These are phyloP conservation scores for Rutilus rutilus DNA, from an alignment of 2,113 vertebrate species.

Conservation along the genomic window DNA sequence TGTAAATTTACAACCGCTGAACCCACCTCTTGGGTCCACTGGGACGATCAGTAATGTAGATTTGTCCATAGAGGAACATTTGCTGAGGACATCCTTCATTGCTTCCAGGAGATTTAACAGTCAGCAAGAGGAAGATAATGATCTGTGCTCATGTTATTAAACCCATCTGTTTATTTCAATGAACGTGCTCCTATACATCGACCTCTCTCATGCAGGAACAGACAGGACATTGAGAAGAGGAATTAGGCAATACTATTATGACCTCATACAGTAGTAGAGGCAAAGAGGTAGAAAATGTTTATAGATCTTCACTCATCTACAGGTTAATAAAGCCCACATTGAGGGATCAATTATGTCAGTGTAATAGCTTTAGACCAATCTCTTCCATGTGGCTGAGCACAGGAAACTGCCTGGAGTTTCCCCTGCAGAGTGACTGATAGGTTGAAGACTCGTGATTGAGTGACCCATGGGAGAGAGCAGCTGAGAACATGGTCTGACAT, in stretches of 20 bases:
- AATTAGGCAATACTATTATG: constrained; percentile 22
- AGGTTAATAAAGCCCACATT: constrained; percentile 25
- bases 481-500: constrained; percentile 63
- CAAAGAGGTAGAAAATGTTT: neutral
- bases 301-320: constrained; percentile 24
- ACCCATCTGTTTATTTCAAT: constrained; percentile 53
- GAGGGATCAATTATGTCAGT: constrained; percentile 42
- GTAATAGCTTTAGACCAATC: constrained; percentile 42
- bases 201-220: constrained; percentile 4
- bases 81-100: constrained; percentile 8
- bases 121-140: constrained; percentile 34
- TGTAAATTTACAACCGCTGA: constrained; percentile 40
- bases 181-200: neutral
- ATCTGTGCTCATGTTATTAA: constrained; percentile 52
- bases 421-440: constrained; percentile 61
- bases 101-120: constrained; percentile 10
- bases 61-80: neutral
- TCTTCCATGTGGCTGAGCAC: constrained; percentile 48
- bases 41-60: constrained; percentile 32
- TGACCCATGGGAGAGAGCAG: constrained; percentile 66
- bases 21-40: constrained; percentile 20
- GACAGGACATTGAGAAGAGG: constrained; percentile 15
- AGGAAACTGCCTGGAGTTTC: constrained; percentile 37
- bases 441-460: constrained; percentile 61
- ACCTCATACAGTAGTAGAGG: neutral